A percentile compares a stretch with the other conserved stretches of the same genome.
Evolutionary conservation across 2,888 invertebrate species (phyloP).

Genomic region (Mechanitis messenoides): DNA sequence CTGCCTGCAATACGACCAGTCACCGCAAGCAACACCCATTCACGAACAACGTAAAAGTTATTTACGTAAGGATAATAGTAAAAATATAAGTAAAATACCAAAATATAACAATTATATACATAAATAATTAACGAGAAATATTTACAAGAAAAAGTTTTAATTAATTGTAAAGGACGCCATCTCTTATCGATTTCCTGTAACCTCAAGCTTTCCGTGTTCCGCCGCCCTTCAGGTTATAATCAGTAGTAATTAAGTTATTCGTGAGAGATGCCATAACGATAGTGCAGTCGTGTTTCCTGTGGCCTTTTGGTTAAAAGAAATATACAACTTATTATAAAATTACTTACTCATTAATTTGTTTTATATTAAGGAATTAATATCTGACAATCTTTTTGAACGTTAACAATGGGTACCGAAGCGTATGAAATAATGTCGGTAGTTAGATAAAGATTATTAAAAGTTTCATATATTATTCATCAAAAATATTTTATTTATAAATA

Average conservation of each 20-base stretch:
- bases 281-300: neutral
- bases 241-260: conserved; percentile 17
- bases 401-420: no score
- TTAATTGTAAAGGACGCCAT: neutral
- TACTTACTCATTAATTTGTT: neutral
- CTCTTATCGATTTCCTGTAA: neutral
- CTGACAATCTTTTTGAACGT: neutral
- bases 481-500: no score
- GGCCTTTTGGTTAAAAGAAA: neutral
- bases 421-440: no score
- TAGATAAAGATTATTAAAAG: no score
- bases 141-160: neutral
- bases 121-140: neutral
- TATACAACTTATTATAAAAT: neutral
- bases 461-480: no score
- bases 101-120: neutral
- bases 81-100: neutral
- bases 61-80: no score
- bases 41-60: no score
- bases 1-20: no score
- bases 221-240: conserved; percentile 12
- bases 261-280: conserved; percentile 22
- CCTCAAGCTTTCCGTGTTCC: neutral
- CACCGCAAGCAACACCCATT: no score
- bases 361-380: neutral